phyloP scores from a whole-genome alignment of 2,888 invertebrate genomes.

The Copidosoma aretas region DNA sequence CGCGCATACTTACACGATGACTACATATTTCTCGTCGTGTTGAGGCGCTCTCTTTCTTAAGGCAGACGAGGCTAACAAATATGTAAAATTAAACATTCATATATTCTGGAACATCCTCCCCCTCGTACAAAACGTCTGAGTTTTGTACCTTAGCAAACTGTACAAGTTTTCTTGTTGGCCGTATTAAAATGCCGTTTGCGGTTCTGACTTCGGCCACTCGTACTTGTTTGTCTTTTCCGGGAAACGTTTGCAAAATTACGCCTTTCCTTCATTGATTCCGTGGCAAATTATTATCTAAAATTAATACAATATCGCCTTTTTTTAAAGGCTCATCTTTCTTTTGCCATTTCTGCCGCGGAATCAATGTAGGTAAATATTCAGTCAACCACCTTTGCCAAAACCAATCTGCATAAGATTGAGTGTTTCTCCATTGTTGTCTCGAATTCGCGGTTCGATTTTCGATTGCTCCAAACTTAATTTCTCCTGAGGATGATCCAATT shows the following conservation, averaged over 20 bases:
- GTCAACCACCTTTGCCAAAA: conserved; percentile 41
- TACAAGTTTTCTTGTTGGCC: not conserved
- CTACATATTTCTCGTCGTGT: too few relatives aligned
- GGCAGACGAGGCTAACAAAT: too few relatives aligned
- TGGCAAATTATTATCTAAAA: conserved; percentile 4
- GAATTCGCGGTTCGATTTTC: conserved; percentile 6
- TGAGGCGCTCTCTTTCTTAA: too few relatives aligned
- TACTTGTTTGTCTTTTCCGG: not conserved
- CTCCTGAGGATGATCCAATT: conserved; percentile 37
- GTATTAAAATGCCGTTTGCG: not conserved
- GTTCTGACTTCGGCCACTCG: conserved; percentile 4
- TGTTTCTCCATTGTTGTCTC: conserved; percentile 32
- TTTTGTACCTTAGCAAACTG: not conserved
- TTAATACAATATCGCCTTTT: conserved; percentile 4
- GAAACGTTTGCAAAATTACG: not conserved
- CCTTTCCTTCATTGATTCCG: conserved; percentile 10
- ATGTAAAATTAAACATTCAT: too few relatives aligned
- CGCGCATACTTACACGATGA: too few relatives aligned
- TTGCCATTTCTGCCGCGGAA: conserved; percentile 1
- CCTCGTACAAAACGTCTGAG: too few relatives aligned
- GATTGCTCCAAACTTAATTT: not conserved
- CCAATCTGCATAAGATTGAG: conserved; percentile 29
- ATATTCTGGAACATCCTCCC: too few relatives aligned
- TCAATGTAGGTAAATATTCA: conserved; percentile 37
- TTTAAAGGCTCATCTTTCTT: not conserved